Evolutionary conservation across 2,888 invertebrate species (phyloP).

Genomic region (Eristalinus sepulchralis): DNA sequence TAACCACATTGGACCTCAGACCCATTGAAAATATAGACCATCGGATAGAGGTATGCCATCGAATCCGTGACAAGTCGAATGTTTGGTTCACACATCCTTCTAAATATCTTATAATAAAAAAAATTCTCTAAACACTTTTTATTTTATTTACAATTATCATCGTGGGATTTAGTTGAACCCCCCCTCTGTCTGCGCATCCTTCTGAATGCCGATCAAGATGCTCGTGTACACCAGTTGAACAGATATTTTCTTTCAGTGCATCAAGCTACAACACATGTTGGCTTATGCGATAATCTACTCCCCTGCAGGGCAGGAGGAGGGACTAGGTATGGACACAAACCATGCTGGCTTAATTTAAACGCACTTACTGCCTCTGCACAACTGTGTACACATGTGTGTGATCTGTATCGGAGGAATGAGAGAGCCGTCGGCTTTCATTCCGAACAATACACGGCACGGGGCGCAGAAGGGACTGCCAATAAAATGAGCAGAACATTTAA

Average conservation of each 20-base stretch:
- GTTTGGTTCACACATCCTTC: too few relatives aligned
- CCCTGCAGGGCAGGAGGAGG: slow-evolving; percentile 24
- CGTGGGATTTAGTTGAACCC: too few relatives aligned
- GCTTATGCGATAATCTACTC: slow-evolving; percentile 37
- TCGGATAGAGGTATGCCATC: too few relatives aligned
- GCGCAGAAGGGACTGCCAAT: background rate
- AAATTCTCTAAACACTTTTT: too few relatives aligned
- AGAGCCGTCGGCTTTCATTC: background rate
- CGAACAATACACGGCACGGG: background rate
- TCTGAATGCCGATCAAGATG: background rate
- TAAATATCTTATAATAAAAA: too few relatives aligned
- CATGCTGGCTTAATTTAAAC: slow-evolving; percentile 46
- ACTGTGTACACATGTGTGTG: background rate
- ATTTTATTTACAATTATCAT: too few relatives aligned
- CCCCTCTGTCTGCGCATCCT: too few relatives aligned
- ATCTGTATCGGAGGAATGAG: background rate
- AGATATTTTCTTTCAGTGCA: slow-evolving; percentile 19
- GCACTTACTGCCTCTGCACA: slow-evolving; percentile 39
- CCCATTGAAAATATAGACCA: too few relatives aligned
- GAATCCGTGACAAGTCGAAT: too few relatives aligned
- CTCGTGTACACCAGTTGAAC: background rate
- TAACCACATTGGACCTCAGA: too few relatives aligned
- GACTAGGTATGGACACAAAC: slow-evolving; percentile 18
- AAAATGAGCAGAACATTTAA: slow-evolving; percentile 65
- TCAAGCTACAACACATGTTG: background rate